Evolutionary conservation across 2,888 invertebrate genomes (phyloP).

Genomic region (Sialis fuliginosa): DNA sequence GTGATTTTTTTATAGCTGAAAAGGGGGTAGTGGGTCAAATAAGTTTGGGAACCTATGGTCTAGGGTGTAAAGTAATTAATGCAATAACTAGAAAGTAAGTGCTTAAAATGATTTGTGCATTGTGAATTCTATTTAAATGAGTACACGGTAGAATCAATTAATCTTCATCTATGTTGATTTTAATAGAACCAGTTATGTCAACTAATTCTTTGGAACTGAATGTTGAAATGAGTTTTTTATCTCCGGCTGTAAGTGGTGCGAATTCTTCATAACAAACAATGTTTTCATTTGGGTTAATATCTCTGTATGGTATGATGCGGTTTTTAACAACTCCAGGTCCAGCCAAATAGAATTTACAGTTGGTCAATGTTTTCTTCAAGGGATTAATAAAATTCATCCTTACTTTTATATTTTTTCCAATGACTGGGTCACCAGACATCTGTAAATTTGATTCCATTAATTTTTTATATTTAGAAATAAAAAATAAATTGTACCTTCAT

Average conservation of each 20-base stretch:
- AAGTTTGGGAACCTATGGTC: too few species aligned
- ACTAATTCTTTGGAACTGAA: slow-evolving; percentile 51
- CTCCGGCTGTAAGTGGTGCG: slow-evolving; percentile 42
- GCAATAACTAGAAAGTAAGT: too few species aligned
- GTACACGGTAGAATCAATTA: not conserved
- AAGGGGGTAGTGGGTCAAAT: too few species aligned
- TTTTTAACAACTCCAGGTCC: slow-evolving; percentile 47
- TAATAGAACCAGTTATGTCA: slow-evolving; percentile 50
- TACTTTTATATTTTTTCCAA: slow-evolving; percentile 34
- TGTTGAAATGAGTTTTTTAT: slow-evolving; percentile 47
- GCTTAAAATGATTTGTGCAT: too few species aligned
- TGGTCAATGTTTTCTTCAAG: slow-evolving; percentile 38
- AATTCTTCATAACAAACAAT: slow-evolving; percentile 37
- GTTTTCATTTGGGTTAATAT: slow-evolving; percentile 34
- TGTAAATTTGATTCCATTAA: slow-evolving; percentile 15
- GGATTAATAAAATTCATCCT: slow-evolving; percentile 53
- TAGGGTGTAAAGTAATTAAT: too few species aligned
- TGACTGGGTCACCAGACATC: slow-evolving; percentile 41
- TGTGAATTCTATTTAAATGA: too few species aligned
- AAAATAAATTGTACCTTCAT: slow-evolving; percentile 35
- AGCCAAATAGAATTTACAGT: slow-evolving; percentile 50
- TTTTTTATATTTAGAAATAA: slow-evolving; percentile 1
- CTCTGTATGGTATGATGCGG: slow-evolving; percentile 33
- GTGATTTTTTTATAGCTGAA: too few species aligned
- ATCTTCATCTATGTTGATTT: slow-evolving; percentile 31